These are phyloP conservation scores for Drosophila lowei DNA, from an alignment of 1,140 invertebrate genomes.

Conservation along the genomic window DNA sequence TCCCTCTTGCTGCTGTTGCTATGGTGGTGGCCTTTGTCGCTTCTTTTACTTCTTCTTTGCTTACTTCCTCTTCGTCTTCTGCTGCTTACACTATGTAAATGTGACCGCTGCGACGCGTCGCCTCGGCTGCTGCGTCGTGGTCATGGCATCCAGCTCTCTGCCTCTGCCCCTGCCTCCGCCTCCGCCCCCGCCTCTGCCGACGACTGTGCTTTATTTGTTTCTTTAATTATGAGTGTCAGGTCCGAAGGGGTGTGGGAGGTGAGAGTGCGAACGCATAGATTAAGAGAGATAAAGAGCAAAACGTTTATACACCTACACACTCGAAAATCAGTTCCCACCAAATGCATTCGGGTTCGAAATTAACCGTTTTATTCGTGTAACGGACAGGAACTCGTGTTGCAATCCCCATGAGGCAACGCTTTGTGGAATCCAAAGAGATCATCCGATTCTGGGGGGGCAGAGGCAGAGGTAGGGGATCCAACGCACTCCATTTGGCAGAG, in stretches of 20 bases:
- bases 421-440: conserved; percentile 32
- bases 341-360: conserved; percentile 33
- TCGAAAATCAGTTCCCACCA: conserved; percentile 19
- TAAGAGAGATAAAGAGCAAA: conserved; percentile 69
- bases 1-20: too few species aligned
- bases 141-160: background rate
- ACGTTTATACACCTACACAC: conserved; percentile 49
- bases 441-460: conserved; percentile 9
- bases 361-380: conserved; percentile 28
- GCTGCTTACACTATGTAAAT: conserved; percentile 65
- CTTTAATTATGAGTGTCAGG: conserved; percentile 82
- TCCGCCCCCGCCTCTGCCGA: conserved; percentile 1
- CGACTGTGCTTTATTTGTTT: conserved; percentile 77
- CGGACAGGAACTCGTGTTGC: conserved; percentile 39
- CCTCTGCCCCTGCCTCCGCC: background rate
- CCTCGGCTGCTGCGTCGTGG: background rate
- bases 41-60: too few species aligned
- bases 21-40: too few species aligned
- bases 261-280: conserved; percentile 58
- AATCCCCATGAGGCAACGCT: conserved; percentile 34
- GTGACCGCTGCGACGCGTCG: conserved; percentile 33
- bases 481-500: conserved; percentile 47
- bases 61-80: background rate
- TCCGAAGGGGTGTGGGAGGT: conserved; percentile 45
- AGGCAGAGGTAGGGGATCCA: conserved; percentile 16